Conservation (phyloP, 2,113 vertebrate species). For the Gorsachius goisagi region DNA sequence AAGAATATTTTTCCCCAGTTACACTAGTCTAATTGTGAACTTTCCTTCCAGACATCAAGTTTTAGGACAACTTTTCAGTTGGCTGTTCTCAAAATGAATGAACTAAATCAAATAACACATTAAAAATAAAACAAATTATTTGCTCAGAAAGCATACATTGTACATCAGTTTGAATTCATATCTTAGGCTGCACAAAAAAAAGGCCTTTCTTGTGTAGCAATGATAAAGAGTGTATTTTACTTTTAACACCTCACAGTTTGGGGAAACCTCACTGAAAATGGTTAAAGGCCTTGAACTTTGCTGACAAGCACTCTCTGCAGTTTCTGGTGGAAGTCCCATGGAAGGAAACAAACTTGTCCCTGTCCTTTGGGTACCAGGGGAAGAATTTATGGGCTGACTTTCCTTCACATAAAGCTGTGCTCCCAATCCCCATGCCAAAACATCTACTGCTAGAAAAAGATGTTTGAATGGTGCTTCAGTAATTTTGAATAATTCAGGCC, state of each 20-base stretch:
- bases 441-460: neutral
- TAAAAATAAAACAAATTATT: neutral
- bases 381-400: neutral
- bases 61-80: neutral
- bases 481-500: neutral
- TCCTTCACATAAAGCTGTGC: neutral
- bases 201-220: neutral
- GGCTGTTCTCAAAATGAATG: neutral
- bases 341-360: neutral
- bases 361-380: neutral
- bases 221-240: neutral
- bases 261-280: neutral
- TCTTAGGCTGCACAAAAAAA: neutral
- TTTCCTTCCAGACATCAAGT: neutral
- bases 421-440: neutral
- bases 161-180: neutral
- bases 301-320: neutral
- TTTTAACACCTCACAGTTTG: neutral
- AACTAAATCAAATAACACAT: neutral
- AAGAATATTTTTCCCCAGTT: neutral
- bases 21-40: neutral
- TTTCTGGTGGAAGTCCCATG: neutral
- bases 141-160: neutral
- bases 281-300: neutral
- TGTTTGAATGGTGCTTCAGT: neutral